Evolutionary conservation across 2,888 invertebrate genomes (phyloP), one percentile per base, ranked within the genome.

Genomic region (Cephus pygmeus): DNA sequence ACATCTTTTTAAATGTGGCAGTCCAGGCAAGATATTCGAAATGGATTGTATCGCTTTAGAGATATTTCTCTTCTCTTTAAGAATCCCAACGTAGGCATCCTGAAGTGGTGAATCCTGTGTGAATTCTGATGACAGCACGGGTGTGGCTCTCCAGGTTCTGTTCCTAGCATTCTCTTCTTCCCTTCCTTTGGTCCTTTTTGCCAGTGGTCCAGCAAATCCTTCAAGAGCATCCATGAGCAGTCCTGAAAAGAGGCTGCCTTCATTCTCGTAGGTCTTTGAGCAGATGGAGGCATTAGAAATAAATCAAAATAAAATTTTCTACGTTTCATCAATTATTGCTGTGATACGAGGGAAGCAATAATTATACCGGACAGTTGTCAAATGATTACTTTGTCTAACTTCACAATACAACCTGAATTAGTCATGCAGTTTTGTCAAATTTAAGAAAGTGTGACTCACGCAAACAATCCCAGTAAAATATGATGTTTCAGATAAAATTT

Each of bases 1-100:
- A 1, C 96, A 95, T 81, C 97, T 93, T 89, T 97, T 97, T 31
- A 97, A 91, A 91, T 97, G 96, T 73, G 93, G 93, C 12, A 96
- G 91, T 30, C 93, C 92, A 30, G 93, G 92, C 6, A 96, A 86
- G 0, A 96, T 95, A 69, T 94, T 84, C 36, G 92, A 92, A 36
- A 93, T 92, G 83, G 94, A 95, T 23, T 96, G 90, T 71, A 97
- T 94, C 0, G 95, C 92, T 79, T 91, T 92, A 0, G 96, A 96
- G 71, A 94, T 94, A 23, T 93, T 91, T 86, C 94, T 95, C 34
- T 93, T 93, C 78, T 95, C 92, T 77, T 92, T 92, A 33, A 97
- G 92, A 69, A 92, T 92, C 9, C 94, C 95, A 4, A 94, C 92
- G 85, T 93, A 95, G 0, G 94, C 95, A 80, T 94, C 92, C 0